phyloP scores from a whole-genome alignment of 1,140 invertebrate genomes.

The Calephelis virginiensis region DNA sequence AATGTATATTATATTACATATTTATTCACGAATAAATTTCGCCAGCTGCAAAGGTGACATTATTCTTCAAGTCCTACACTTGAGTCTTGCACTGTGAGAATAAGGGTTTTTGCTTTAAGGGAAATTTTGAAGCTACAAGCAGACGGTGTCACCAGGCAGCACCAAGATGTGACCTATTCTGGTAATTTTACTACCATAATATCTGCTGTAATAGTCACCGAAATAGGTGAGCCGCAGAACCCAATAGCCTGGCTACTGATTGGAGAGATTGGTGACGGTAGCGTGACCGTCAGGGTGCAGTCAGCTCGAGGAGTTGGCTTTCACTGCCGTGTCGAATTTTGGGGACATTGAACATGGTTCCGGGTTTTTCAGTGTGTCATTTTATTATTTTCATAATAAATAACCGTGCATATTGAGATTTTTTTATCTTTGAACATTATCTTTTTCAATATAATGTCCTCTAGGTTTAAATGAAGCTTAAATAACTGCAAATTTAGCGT shows the following conservation, averaged over 20 bases:
- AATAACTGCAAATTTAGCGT: too few relatives aligned
- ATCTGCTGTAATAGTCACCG: conserved; percentile 20
- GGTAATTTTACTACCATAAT: conserved; percentile 25
- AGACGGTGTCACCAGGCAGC: conserved; percentile 21
- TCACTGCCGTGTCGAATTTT: conserved; percentile 32
- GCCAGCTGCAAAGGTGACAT: too few relatives aligned
- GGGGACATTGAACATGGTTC: conserved; percentile 28
- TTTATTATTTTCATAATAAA: neutral
- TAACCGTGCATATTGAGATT: too few relatives aligned
- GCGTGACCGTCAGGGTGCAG: conserved; percentile 31
- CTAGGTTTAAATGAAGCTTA: too few relatives aligned
- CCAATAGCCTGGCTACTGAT: conserved; percentile 8
- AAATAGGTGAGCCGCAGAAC: conserved; percentile 22
- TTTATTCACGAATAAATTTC: too few relatives aligned
- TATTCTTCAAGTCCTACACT: too few relatives aligned
- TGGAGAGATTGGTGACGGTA: conserved; percentile 25
- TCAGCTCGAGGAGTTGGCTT: conserved; percentile 29
- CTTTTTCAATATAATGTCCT: too few relatives aligned
- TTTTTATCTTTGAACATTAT: too few relatives aligned
- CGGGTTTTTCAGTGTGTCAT: neutral
- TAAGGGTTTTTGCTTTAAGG: neutral
- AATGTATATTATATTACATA: too few relatives aligned
- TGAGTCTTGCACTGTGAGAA: too few relatives aligned
- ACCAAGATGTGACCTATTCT: conserved; percentile 26
- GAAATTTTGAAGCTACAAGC: too few relatives aligned